Evolutionary conservation across 2,888 invertebrate species (phyloP).

Genomic region (Drosophila stalkeri): DNA sequence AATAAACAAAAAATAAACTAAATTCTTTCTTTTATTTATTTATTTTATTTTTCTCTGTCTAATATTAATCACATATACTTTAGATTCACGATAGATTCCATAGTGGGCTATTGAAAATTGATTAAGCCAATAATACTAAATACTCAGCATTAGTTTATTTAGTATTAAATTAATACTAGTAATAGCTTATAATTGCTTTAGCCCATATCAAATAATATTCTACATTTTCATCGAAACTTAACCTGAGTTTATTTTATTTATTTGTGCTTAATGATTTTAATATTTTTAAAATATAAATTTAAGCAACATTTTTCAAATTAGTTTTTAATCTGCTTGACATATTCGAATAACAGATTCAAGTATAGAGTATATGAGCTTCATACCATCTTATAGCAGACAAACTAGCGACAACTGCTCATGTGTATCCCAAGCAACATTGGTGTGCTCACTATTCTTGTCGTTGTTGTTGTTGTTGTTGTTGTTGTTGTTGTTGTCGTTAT

Average conservation of each 20-base stretch:
- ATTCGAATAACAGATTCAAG: neutral
- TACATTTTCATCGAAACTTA: neutral
- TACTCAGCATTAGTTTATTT: no score
- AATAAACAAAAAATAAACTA: no score
- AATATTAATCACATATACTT: no score
- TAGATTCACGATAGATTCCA: no score
- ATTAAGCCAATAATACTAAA: no score
- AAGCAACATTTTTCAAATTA: neutral
- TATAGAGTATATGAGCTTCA: slow-evolving; percentile 31
- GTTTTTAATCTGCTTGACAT: neutral
- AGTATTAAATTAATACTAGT: no score
- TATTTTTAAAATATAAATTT: no score
- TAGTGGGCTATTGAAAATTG: no score
- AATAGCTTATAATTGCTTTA: neutral
- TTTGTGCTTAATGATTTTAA: no score
- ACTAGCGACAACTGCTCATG: slow-evolving; percentile 54
- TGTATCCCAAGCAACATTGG: slow-evolving; percentile 38
- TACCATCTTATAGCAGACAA: slow-evolving; percentile 18
- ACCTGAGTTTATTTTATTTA: no score
- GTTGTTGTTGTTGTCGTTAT: slow-evolving; percentile 18
- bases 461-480: slow-evolving; percentile 25
- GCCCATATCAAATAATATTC: neutral
- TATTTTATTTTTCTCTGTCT: no score
- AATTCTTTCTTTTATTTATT: no score
- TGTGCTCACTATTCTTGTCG: slow-evolving; percentile 15